These are phyloP conservation scores for Auanema sp. DNA, from an alignment of 2,888 invertebrate species.

Conservation along the genomic window DNA sequence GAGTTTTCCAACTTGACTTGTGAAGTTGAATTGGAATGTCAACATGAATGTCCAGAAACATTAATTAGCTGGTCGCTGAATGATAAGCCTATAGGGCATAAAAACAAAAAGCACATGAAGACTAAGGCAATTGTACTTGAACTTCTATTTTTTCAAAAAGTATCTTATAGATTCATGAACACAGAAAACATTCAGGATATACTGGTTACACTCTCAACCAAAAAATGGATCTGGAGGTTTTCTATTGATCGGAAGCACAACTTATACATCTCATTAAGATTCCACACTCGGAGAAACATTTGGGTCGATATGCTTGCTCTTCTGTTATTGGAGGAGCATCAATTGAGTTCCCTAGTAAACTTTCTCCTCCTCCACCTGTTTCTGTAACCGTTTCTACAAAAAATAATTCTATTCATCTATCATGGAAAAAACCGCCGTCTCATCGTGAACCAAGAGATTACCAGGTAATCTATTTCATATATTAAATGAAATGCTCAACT, in stretches of 20 bases:
- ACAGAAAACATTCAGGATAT: conserved; percentile 19
- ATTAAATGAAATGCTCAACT: neutral
- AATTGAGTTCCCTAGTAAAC: conserved; percentile 22
- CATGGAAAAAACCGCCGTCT: conserved; percentile 35
- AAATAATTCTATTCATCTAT: conserved; percentile 26
- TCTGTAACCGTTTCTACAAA: conserved; percentile 21
- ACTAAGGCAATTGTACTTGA: neutral
- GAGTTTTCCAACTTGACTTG: conserved; percentile 27
- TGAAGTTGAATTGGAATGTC: conserved; percentile 45
- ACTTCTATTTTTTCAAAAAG: neutral
- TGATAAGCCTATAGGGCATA: conserved; percentile 32
- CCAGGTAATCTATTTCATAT: conserved; percentile 20
- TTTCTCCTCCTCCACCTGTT: conserved; percentile 28
- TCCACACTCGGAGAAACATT: conserved; percentile 19
- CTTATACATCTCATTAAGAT: conserved; percentile 9
- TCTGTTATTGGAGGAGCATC: conserved; percentile 50
- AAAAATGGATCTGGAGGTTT: conserved; percentile 29
- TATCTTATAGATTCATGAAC: conserved; percentile 16
- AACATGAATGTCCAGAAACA: conserved; percentile 52
- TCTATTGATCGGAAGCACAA: neutral
- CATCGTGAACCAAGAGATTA: conserved; percentile 41
- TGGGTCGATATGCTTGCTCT: conserved; percentile 53
- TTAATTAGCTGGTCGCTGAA: conserved; percentile 56
- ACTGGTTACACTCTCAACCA: conserved; percentile 24
- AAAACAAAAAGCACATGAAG: neutral